phyloP scores from a whole-genome alignment of 2,797 vertebrate genomes.

The Nannoperca australis region DNA sequence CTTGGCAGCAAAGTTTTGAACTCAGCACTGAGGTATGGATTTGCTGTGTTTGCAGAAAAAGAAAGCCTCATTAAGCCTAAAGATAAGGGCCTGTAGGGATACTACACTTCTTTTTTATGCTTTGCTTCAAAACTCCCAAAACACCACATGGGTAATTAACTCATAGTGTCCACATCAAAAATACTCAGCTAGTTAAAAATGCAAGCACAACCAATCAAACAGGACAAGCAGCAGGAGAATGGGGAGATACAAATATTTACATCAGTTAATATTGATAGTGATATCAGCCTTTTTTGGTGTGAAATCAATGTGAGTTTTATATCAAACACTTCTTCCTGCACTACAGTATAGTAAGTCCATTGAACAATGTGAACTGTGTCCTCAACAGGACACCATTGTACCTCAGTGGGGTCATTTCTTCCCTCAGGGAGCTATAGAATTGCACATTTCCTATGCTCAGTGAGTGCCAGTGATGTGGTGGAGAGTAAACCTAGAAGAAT shows the following conservation, averaged over 20 bases:
- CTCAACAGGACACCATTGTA: constrained; percentile 82
- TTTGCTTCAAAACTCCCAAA: constrained; percentile 62
- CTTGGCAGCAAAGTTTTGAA: constrained; percentile 48
- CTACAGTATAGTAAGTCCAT: constrained; percentile 51
- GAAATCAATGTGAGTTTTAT: constrained; percentile 31
- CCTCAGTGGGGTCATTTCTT: constrained; percentile 62
- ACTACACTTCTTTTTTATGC: constrained; percentile 61
- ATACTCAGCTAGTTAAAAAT: constrained; percentile 56
- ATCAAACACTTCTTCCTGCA: constrained; percentile 63
- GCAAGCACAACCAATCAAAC: constrained; percentile 49
- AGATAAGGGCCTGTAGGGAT: constrained; percentile 63
- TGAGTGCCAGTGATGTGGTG: constrained; percentile 54
- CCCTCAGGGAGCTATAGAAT: constrained; percentile 81
- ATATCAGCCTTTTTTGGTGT: constrained; percentile 17
- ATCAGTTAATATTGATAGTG: constrained; percentile 32
- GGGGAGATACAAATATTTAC: constrained; percentile 34
- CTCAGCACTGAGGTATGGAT: constrained; percentile 50
- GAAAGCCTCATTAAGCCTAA: constrained; percentile 67
- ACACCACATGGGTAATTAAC: constrained; percentile 75
- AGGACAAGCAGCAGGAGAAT: constrained; percentile 41
- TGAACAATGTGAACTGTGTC: constrained; percentile 84
- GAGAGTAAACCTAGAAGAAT: constrained; percentile 36
- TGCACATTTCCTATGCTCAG: constrained; percentile 71
- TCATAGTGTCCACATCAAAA: constrained; percentile 55
- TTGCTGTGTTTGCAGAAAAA: constrained; percentile 69